These are phyloP conservation scores for Prosopocoilus inquinatus DNA, from an alignment of 2,888 invertebrate genomes.

Conservation along the genomic window DNA sequence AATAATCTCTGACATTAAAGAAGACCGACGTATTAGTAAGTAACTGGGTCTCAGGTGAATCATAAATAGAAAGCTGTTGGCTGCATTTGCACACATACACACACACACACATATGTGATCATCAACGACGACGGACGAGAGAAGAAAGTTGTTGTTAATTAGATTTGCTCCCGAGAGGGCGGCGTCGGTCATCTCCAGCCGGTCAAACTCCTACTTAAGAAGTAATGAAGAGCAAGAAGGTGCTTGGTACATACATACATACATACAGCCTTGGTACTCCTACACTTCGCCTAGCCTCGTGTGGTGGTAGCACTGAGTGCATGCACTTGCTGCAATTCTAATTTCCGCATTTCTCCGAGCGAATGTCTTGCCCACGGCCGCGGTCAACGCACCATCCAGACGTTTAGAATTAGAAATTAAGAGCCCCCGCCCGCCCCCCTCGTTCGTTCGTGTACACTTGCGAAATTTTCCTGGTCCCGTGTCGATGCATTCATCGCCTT, in stretches of 20 bases:
- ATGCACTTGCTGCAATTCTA: slow-evolving; percentile 11
- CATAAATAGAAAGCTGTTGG: too few species aligned
- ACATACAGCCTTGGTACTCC: slow-evolving; percentile 30
- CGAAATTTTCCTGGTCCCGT: neutral
- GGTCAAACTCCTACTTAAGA: neutral
- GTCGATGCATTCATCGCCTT: neutral
- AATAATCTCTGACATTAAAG: too few species aligned
- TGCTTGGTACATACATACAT: too few species aligned
- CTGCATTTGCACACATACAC: too few species aligned
- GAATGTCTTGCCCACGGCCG: slow-evolving; percentile 6
- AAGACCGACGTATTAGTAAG: too few species aligned
- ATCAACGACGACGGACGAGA: too few species aligned
- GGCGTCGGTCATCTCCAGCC: neutral
- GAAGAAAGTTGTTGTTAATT: too few species aligned
- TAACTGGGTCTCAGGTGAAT: too few species aligned
- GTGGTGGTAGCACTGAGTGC: slow-evolving; percentile 30
- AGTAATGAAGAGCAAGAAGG: slow-evolving; percentile 9
- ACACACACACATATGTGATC: too few species aligned
- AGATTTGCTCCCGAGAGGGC: neutral
- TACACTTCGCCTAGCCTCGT: slow-evolving; percentile 29
- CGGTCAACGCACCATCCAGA: slow-evolving; percentile 1
- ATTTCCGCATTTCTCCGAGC: slow-evolving; percentile 6
- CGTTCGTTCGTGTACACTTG: neutral
- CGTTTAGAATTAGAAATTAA: neutral
- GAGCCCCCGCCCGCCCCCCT: neutral